Percentiles rank a stretch among this genome's conserved stretches.
phyloP scores from a whole-genome alignment of 2,888 invertebrate species.

The Eilema griseolum region DNA sequence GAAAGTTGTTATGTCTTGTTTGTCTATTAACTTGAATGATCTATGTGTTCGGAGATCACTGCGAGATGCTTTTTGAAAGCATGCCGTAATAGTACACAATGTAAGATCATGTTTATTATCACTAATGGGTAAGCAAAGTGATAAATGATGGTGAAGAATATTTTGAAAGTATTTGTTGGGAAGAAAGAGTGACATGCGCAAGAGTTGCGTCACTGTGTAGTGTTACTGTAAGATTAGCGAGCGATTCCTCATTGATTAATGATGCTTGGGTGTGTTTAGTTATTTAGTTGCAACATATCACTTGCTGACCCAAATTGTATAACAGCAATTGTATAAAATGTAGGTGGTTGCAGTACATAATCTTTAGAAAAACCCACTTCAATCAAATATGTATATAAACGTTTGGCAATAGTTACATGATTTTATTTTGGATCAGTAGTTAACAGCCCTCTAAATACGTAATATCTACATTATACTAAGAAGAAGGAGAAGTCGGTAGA shows the following conservation, averaged over 20 bases:
- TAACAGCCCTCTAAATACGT: neutral
- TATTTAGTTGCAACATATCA: conserved; percentile 15
- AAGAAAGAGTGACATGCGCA: conserved; percentile 8
- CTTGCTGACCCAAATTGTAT: conserved; percentile 19
- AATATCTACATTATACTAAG: too few species aligned
- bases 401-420: neutral
- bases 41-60: conserved; percentile 29
- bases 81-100: conserved; percentile 6
- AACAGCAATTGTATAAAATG: conserved; percentile 9
- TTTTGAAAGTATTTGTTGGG: conserved; percentile 14
- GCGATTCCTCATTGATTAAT: conserved; percentile 9
- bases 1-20: conserved; percentile 67
- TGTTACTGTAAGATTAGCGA: conserved; percentile 12
- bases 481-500: too few species aligned
- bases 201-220: conserved; percentile 11
- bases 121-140: conserved; percentile 15
- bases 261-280: conserved; percentile 29
- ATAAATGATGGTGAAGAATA: conserved; percentile 14
- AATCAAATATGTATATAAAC: neutral
- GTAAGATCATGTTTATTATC: conserved; percentile 12
- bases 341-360: neutral
- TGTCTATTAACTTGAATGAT: conserved; percentile 46
- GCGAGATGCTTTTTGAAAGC: conserved; percentile 29
- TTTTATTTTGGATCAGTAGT: neutral
- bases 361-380: conserved; percentile 2